Percentiles rank a stretch among this genome's conserved stretches.
Evolutionary conservation across 2,113 vertebrate species (phyloP).

Genomic region (Burhinus bistriatus): DNA sequence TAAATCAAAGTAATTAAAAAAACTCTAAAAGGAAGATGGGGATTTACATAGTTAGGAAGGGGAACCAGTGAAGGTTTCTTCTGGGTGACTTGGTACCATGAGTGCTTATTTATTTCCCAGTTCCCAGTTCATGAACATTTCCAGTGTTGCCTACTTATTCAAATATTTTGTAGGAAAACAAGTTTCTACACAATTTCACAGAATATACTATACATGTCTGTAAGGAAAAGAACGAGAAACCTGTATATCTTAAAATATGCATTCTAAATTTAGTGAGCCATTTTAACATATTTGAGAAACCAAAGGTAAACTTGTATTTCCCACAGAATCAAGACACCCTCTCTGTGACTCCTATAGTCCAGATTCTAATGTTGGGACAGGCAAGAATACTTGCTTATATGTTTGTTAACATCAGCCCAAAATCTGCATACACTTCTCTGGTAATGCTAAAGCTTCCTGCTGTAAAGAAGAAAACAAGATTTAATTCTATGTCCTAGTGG

Average conservation of each 20-base stretch:
- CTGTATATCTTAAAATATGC: neutral
- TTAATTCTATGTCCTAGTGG: neutral
- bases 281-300: neutral
- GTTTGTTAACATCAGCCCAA: neutral
- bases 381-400: neutral
- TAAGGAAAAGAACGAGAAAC: neutral
- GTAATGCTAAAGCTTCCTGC: neutral
- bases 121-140: neutral
- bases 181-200: neutral
- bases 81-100: neutral
- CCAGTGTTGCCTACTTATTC: neutral
- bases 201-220: neutral
- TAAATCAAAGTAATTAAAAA: neutral
- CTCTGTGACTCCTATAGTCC: neutral
- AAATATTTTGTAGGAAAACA: neutral
- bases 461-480: neutral
- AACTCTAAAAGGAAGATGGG: neutral
- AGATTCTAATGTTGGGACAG: neutral
- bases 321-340: neutral
- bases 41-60: neutral
- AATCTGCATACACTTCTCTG: neutral
- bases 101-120: neutral
- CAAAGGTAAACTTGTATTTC: neutral
- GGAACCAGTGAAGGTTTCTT: neutral
- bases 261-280: neutral